Base-by-base conservation (phyloP, 2,888 invertebrate species). In the Drosophila multiciliata region DNA sequence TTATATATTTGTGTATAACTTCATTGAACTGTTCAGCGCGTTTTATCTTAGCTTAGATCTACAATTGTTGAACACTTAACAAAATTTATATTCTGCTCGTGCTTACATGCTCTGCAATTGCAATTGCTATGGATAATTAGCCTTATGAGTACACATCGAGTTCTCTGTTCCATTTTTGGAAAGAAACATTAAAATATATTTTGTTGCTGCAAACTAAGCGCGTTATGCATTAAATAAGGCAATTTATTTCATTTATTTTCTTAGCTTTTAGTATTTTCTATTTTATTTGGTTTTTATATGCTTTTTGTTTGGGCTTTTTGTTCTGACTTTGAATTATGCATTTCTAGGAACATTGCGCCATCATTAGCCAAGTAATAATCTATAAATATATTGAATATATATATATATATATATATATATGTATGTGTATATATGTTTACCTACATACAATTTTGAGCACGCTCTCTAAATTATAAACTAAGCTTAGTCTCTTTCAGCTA, bases 141-240 rank as follows among this genome's bases (percentile, higher is more conserved):
- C 67, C 78, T 78, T 73, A 65, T 33, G 42, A 61, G 49, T 74
- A 67, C 45, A 78, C 59, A 63, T 80, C 40, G 38, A 76, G 64
- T 66, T 78, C 58, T 66, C 63, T 73, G 78, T 70, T 70, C 9
- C 49, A 61, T 45, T 52, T 40, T 40, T 58, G 12, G 48, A 65
- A 70, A 57, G 53, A 75, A 75, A 75, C 62, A 63, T 60, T 75
- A 52, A 63, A 75, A 60, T 45, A 66, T 66, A 66, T 66, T 78
- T 55, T 60, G 45, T 82, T 82, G 77, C 83, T 85, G 87, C 90
- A 88, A 88, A 83, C 83, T 90, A 88, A 86, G 87, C 88, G 79
- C 81, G 64, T 68, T 77, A 57, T 66, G 75, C 89, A 72, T 83
- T 88, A 90, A 87, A 87, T 87, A 87, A 87, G 87, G 87, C 87